Base-by-base conservation (phyloP, 2,888 invertebrate genomes). In the Macrosiphum euphorbiae region DNA sequence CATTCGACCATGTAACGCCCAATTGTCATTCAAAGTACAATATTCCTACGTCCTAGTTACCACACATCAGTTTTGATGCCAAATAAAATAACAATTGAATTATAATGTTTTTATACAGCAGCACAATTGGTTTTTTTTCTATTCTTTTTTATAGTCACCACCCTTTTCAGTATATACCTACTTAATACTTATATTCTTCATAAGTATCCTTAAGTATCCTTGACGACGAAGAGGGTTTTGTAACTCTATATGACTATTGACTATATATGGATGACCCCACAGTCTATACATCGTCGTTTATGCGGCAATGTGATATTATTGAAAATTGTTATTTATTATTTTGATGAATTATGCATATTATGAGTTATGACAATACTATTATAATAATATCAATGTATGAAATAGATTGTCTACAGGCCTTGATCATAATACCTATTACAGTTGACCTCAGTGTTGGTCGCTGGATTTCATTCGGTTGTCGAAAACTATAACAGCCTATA, bases 51-150 rank as follows among this genome's bases (percentile, higher is more conserved):
- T 94, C 90, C 94, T 86, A 94, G 94, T 94, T 94, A 94, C 94
- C 85, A 85, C 93, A 94, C 50, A 94, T 67, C n/a, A 86, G 86
- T 90, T 86, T 61, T 84, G 90, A 90, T 94, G 90, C 94, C 94
- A 94, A 94, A 94, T 92, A 90, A 41, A 85, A 88, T 90, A 94
- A 94, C 94, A 94, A 94, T 94, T 90, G 94, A 94, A 90, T 94
- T 90, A 90, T 94, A 90, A 94, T 86, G 50, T 90, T 94, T 92
- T 94, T 50, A 41, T 50, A 47, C 61, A 7, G 13, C 24, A 52
- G 50, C 58, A 86, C 61, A 93, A 93, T 89, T 47, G 86, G 50
- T 44, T 85, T 90, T 35, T 88, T 89, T 93, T 61, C 55, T 86
- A 47, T 93, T 90, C 58, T 41, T 3, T 67, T 85, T 35, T 89